Evolutionary conservation across 2,888 invertebrate genomes (phyloP), one percentile per base, ranked within the genome.

Genomic region (Meiosimyza platycephala): DNA sequence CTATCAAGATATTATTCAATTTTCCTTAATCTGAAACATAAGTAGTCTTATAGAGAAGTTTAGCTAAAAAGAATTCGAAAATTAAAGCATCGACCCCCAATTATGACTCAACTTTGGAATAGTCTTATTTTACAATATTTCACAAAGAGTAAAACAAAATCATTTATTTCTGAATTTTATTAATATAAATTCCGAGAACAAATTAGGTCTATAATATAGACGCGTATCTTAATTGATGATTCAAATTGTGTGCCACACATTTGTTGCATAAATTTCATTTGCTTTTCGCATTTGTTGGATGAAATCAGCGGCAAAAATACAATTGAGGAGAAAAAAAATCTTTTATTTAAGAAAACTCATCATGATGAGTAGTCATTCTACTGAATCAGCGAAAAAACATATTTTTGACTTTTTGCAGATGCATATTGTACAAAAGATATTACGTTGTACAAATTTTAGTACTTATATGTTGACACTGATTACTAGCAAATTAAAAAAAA

Each of bases 201-300:
- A 57, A 68, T 51, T 16, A 47, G 40, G 40, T 40, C 40, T 40
- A 40, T 40, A 40, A 40, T 40, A 40, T 40, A 60, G 18, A 22
- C 18, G 15, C 48, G 33, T 60, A 57, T 67, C n/a, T 68, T 72
- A 67, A 72, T 67, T 72, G 62, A 67, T 72, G 72, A 72, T 72
- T 72, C 66, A 72, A 55, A 75, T 73, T 50, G 40, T 40, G 40
- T 75, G 73, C 50, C 73, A 62, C 71, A 71, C 75, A 75, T n/a
- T 65, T 75, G 75, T 69, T 73, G 63, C 55, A 65, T 65, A 60
- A 69, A 60, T 64, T 48, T 2, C 12, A 13, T n/a, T 65, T 12
- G 51, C 48, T 55, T 18, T n/a, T 54, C 60, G 50, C 66, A 54
- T n/a, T 54, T 11, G n/a, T 28, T n/a, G 54, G 54, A 66, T 66